Base-by-base conservation (phyloP, 2,888 invertebrate genomes). In the Agrenia bidenticulata region DNA sequence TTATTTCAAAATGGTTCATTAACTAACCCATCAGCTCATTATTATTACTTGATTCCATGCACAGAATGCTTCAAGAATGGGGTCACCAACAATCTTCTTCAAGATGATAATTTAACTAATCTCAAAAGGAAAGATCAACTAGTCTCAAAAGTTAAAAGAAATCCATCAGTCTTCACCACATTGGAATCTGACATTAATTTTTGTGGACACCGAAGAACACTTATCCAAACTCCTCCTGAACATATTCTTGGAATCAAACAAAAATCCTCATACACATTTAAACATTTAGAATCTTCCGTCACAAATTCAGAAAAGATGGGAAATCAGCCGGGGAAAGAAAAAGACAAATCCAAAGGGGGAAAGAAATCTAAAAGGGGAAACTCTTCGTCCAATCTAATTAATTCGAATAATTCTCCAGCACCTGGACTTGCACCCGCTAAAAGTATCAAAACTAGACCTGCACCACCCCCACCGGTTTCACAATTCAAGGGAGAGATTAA, bases 311-410 rank as follows among this genome's bases (percentile, higher is more conserved):
- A 23, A 51, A 24, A 21, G 37, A 73, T 73, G 73, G 73, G 73
- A 11, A 73, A 73, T 58, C 73, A 73, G 42, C 69, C 67, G 26
- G 70, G 70, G 26, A 73, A 71, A 50, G 70, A 32, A 19, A 26
- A 65, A 32, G 66, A 66, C 21, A 51, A 55, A 13, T 61, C 63
- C 21, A 51, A 55, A 32, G 63, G 39, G 2, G 41, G 27, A n/a
- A 55, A 57, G 41, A 60, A 51, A 13, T 39, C 49, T 15, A 62
- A 45, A n/a, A 23, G 59, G n/a, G 26, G 24, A 39, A 50, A n/a
- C n/a, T 26, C 41, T 1, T 41, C 56, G n/a, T 50, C 42, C 23
- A 42, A 66, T 60, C 1, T 50, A 45, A 21, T 32, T 37, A n/a
- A 63, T 19, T 57, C 23, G 37, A 41, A 51, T 50, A 21, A 51